phyloP scores from a whole-genome alignment of 2,113 vertebrate species.

The Pollimyrus isidori region DNA sequence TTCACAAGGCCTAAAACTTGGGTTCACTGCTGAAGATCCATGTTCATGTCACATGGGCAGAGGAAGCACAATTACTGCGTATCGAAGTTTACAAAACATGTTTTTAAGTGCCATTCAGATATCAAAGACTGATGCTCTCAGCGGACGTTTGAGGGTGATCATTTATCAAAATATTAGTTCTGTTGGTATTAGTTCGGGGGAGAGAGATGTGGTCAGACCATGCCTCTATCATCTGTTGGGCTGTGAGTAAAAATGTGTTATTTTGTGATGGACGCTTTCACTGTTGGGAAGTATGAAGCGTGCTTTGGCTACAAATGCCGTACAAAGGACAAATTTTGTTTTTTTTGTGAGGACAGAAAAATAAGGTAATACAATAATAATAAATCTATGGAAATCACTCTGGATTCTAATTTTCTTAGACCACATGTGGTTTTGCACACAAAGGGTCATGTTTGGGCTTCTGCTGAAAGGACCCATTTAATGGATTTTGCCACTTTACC shows the following conservation, averaged over 20 bases:
- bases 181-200: not conserved
- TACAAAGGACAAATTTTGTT: constrained; percentile 24
- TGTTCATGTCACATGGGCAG: not conserved
- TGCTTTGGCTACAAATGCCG: constrained; percentile 33
- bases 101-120: not conserved
- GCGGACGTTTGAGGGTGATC: not conserved
- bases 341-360: constrained; percentile 34
- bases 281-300: not conserved
- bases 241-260: not conserved
- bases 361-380: not conserved
- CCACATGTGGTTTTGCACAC: not conserved
- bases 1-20: not conserved
- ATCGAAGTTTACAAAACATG: not conserved
- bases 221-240: not conserved
- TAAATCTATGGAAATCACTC: not conserved
- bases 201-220: not conserved
- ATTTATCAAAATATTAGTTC: not conserved
- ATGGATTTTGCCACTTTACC: not conserved
- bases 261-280: not conserved
- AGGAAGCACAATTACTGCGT: not conserved
- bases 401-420: not conserved
- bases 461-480: not conserved
- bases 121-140: not conserved
- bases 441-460: not conserved
- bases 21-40: not conserved